These are phyloP conservation scores for Enhydra lutris DNA, from an alignment of 2,113 vertebrate species.

Conservation along the genomic window DNA sequence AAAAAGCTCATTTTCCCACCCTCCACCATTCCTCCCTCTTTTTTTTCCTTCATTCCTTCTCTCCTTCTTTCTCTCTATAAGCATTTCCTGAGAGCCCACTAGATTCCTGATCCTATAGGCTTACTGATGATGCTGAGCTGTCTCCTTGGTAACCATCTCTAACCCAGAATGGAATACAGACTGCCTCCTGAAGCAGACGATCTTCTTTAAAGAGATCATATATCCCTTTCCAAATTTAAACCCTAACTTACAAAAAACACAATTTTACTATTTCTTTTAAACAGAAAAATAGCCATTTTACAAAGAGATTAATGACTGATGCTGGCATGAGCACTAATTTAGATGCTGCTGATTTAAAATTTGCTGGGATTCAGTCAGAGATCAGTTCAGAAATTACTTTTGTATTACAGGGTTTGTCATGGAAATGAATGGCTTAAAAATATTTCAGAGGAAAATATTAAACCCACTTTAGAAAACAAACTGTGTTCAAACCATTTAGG, in stretches of 20 bases:
- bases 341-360: slow-evolving; percentile 14
- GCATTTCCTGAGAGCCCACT: slow-evolving; percentile 64
- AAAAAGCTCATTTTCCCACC: neutral
- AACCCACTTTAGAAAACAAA: slow-evolving; percentile 38
- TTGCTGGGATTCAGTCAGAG: slow-evolving; percentile 30
- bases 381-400: slow-evolving; percentile 3
- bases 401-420: slow-evolving; percentile 11
- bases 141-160: slow-evolving; percentile 75
- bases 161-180: slow-evolving; percentile 59
- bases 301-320: slow-evolving; percentile 2
- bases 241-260: slow-evolving; percentile 36
- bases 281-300: slow-evolving; percentile 35
- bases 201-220: slow-evolving; percentile 52
- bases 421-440: slow-evolving; percentile 51
- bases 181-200: slow-evolving; percentile 27
- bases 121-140: slow-evolving; percentile 59
- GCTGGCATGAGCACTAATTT: neutral
- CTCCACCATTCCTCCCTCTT: neutral
- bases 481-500: slow-evolving; percentile 21
- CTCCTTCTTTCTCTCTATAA: neutral
- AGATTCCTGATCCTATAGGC: slow-evolving; percentile 55
- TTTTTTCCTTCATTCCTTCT: neutral
- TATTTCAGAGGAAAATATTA: slow-evolving; percentile 19
- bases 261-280: slow-evolving; percentile 43
- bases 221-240: slow-evolving; percentile 51